These are phyloP conservation scores for Portunus trituberculatus DNA, from an alignment of 1,140 invertebrate species.

Conservation along the genomic window DNA sequence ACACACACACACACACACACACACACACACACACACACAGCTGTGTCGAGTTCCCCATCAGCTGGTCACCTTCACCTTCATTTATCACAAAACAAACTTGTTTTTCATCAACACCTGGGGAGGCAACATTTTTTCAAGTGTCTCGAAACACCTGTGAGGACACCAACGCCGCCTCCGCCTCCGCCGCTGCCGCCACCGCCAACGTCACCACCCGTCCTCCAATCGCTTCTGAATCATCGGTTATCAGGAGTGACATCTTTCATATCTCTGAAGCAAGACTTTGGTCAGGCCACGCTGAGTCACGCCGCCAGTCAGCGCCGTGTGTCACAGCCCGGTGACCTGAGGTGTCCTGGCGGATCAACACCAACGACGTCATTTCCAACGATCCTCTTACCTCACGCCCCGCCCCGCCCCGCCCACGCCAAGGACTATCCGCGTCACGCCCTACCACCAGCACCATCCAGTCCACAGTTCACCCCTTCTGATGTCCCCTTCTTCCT, in stretches of 20 bases:
- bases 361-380: not conserved
- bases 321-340: not conserved
- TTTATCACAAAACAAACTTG: not conserved
- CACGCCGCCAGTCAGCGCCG: not conserved
- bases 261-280: not conserved
- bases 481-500: too few relatives aligned
- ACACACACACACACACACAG: constrained; percentile 35
- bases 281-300: not conserved
- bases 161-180: not conserved
- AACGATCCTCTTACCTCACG: not conserved
- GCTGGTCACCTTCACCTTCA: not conserved
- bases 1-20: not conserved
- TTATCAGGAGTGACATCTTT: not conserved
- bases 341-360: not conserved
- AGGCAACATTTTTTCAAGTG: not conserved
- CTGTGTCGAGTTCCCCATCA: not conserved
- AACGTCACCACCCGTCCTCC: not conserved
- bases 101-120: not conserved
- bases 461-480: too few relatives aligned
- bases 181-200: not conserved
- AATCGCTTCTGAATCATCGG: not conserved
- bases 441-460: too few relatives aligned
- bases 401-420: not conserved
- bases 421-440: too few relatives aligned
- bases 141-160: not conserved